Evolutionary conservation across 2,888 invertebrate species (phyloP).

Genomic region (Pollenia griseotomentosa): DNA sequence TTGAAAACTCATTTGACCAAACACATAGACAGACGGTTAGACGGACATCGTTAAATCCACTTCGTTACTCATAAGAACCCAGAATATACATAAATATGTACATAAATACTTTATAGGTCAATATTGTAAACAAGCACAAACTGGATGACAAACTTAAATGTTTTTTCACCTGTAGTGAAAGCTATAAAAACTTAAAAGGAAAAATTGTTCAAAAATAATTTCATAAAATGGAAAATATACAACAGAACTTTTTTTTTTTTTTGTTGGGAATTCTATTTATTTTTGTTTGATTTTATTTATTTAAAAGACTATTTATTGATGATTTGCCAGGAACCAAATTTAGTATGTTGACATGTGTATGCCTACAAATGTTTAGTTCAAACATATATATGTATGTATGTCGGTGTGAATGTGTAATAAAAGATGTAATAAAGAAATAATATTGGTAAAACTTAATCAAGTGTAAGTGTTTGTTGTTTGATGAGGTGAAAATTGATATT

Average conservation of each 20-base stretch:
- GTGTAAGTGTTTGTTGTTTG: slow-evolving; percentile 52
- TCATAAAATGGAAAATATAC: not conserved
- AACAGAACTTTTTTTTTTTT: not conserved
- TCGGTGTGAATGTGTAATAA: not conserved
- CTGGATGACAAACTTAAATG: no score
- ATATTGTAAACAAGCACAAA: no score
- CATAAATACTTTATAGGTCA: no score
- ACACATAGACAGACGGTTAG: no score
- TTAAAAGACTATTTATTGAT: not conserved
- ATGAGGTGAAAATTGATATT: slow-evolving; percentile 55
- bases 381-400: not conserved
- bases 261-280: slow-evolving; percentile 10
- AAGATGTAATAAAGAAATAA: not conserved
- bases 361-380: not conserved
- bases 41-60: no score
- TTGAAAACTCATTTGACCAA: no score
- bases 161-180: no score
- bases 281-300: slow-evolving; percentile 46
- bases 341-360: not conserved
- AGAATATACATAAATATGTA: no score
- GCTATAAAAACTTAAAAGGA: not conserved
- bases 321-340: not conserved
- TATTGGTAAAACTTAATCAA: slow-evolving; percentile 56
- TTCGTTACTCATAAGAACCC: no score
- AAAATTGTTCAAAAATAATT: slow-evolving; percentile 3